A percentile compares a stretch with the other conserved stretches of the same genome.
These are phyloP conservation scores for Malacoraja senta DNA, from an alignment of 2,797 vertebrate genomes.

Conservation along the genomic window DNA sequence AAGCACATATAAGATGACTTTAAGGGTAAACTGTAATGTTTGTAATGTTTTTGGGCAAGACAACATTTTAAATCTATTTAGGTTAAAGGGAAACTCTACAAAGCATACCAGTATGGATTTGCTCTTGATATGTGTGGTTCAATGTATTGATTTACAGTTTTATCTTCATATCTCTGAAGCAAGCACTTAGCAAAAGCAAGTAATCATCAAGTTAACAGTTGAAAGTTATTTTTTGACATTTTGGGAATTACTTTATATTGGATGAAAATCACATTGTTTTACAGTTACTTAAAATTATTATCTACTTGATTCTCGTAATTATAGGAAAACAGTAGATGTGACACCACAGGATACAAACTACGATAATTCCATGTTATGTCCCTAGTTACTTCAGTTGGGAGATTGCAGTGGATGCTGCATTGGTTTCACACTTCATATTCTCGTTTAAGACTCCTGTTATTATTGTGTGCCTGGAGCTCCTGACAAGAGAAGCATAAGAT, in stretches of 20 bases:
- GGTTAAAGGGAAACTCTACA: neutral
- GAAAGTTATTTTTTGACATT: neutral
- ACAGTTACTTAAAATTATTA: neutral
- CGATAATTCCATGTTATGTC: neutral
- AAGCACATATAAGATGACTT: no score
- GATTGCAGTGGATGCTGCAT: neutral
- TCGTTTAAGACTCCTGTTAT: neutral
- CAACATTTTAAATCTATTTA: neutral
- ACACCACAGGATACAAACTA: neutral
- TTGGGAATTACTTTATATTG: neutral
- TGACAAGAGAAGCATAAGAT: neutral
- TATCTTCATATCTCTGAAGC: neutral
- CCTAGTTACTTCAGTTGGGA: neutral
- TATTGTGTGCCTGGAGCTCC: no score
- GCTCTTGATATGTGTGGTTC: neutral
- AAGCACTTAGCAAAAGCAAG: neutral
- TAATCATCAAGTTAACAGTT: neutral
- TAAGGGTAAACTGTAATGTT: no score
- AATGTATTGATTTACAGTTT: neutral
- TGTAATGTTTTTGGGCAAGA: neutral
- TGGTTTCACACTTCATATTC: neutral
- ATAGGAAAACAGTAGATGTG: neutral
- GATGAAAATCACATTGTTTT: neutral
- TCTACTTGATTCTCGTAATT: neutral
- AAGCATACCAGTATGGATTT: neutral